Evolutionary conservation across 2,797 vertebrate genomes (phyloP), one percentile per base, ranked within the genome.

Genomic region (Syndactyla subalaris): DNA sequence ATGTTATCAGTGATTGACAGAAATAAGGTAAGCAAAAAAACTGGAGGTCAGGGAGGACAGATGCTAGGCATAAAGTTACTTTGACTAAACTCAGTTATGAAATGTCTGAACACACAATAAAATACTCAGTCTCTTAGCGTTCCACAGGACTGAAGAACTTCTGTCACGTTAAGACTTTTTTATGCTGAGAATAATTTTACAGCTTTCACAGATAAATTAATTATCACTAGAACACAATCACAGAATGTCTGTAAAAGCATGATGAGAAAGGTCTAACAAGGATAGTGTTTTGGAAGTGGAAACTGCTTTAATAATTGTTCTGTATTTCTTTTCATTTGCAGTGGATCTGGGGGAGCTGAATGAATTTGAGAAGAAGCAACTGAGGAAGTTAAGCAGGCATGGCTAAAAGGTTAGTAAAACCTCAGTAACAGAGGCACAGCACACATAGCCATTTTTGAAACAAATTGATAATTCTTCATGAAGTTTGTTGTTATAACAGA

Each of bases 11-110:
- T 48, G 14, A 21, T n/a, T 70, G 5, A 18, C 21, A 76, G 55
- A 34, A 76, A 61, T 76, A 32, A 48, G 7, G 4, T 38, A 65
- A 57, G 27, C 18, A 63, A 83, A 34, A 19, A 45, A 81, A 20
- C 2, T 0, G 0, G 20, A 59, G 12, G 21, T 52, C 14, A 38
- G 1, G 0, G 1, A 27, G 10, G 30, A 26, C 4, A 12, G 7
- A 32, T 65, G 9, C 2, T 48, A n/a, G 17, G 16, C 16, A 26
- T 65, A 16, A 68, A 49, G 17, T 24, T 89, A 19, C 46, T 66
- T 6, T 82, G 20, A n/a, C 9, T 84, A 54, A 87, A 45, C 12
- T 57, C 8, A 4, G 12, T 9, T 39, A 12, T n/a, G 23, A 70
- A 74, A 67, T 55, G 7, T 29, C 55, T 66, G 63, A 88, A 39